Conservation (phyloP, 2,113 vertebrate species). For the Electrona antarctica region DNA sequence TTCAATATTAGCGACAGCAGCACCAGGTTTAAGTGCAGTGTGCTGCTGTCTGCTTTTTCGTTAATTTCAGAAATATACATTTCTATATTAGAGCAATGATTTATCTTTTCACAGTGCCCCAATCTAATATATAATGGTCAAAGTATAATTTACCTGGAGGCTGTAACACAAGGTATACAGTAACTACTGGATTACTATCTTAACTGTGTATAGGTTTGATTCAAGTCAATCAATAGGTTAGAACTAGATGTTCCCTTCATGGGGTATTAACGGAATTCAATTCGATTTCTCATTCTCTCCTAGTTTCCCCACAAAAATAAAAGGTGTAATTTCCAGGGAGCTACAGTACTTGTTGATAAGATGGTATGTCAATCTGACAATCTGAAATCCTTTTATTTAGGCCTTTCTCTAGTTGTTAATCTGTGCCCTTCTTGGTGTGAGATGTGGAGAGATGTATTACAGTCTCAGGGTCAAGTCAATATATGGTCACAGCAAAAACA, state of each 20-base stretch:
- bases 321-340: too few relatives aligned
- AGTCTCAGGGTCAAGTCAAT: not conserved
- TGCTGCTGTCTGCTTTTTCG: not conserved
- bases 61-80: not conserved
- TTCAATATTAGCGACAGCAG: conserved; percentile 33
- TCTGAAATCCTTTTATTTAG: too few relatives aligned
- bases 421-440: not conserved
- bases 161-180: too few relatives aligned
- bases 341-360: too few relatives aligned
- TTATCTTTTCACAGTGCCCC: not conserved
- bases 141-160: not conserved
- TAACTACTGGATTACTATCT: too few relatives aligned
- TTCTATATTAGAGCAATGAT: conserved; percentile 14
- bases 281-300: too few relatives aligned
- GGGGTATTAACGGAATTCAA: not conserved
- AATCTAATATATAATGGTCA: not conserved
- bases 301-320: too few relatives aligned
- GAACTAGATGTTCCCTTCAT: not conserved
- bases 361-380: too few relatives aligned
- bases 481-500: too few relatives aligned
- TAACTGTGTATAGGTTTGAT: too few relatives aligned
- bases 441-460: not conserved
- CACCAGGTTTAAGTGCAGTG: conserved; percentile 8
- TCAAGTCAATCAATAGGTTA: too few relatives aligned
- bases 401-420: too few relatives aligned